Evolutionary conservation across 2,888 invertebrate genomes (phyloP).

Genomic region (Monoplex corrugatus): DNA sequence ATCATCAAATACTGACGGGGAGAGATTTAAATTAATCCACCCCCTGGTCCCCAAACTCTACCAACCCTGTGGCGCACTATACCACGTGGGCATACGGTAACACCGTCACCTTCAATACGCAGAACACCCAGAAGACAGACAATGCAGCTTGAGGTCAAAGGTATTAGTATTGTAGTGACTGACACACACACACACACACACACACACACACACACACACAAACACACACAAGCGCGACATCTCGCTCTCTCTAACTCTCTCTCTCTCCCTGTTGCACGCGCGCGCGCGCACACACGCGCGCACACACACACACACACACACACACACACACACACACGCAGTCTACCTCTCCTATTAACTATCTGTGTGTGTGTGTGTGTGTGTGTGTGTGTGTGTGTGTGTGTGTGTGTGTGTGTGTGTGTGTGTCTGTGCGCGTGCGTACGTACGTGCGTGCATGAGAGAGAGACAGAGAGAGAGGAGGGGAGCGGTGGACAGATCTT

Average conservation of each 20-base stretch:
- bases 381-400: not conserved
- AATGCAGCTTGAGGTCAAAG: too few relatives aligned
- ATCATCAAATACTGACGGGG: too few relatives aligned
- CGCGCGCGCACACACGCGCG: not conserved
- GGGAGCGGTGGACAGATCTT: not conserved
- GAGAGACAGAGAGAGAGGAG: not conserved
- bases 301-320: not conserved
- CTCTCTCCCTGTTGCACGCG: too few relatives aligned
- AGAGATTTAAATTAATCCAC: too few relatives aligned
- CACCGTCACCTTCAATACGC: too few relatives aligned
- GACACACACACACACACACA: not conserved
- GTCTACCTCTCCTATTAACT: too few relatives aligned
- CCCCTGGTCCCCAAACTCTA: too few relatives aligned
- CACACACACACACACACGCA: not conserved
- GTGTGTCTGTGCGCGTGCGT: slow-evolving; percentile 2
- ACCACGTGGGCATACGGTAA: too few relatives aligned
- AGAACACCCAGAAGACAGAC: too few relatives aligned
- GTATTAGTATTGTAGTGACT: too few relatives aligned
- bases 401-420: not conserved
- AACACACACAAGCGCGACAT: not conserved
- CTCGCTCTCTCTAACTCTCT: too few relatives aligned
- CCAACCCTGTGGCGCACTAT: too few relatives aligned
- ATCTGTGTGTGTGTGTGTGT: not conserved
- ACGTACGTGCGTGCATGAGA: not conserved
- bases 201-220: not conserved